These are phyloP conservation scores for Cetoscarus ocellatus DNA, from an alignment of 2,797 vertebrate genomes.

Conservation along the genomic window DNA sequence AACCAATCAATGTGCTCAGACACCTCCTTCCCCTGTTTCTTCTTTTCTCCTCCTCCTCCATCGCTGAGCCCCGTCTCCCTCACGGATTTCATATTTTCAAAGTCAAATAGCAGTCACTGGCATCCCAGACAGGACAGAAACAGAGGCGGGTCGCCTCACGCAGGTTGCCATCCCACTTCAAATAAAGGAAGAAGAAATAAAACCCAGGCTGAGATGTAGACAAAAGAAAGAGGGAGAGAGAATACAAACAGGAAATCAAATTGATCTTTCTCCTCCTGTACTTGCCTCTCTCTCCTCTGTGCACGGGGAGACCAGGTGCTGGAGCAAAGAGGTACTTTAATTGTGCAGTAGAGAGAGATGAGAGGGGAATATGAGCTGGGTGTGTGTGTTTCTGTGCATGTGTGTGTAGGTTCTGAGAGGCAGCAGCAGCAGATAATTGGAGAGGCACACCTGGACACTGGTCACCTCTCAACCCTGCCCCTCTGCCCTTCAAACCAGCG, in stretches of 20 bases:
- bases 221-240: conserved; percentile 28
- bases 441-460: conserved; percentile 75
- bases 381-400: conserved; percentile 24
- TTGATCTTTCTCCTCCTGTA: conserved; percentile 47
- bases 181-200: conserved; percentile 30
- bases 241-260: conserved; percentile 61
- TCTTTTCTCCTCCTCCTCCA: conserved; percentile 11
- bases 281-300: conserved; percentile 21
- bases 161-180: conserved; percentile 49
- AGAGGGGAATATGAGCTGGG: conserved; percentile 44
- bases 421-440: conserved; percentile 76
- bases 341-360: conserved; percentile 67
- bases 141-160: not conserved
- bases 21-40: conserved; percentile 16
- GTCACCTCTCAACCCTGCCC: conserved; percentile 76
- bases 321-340: conserved; percentile 63
- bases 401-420: conserved; percentile 42
- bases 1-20: conserved; percentile 44
- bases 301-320: conserved; percentile 71
- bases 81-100: conserved; percentile 59
- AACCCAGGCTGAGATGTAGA: conserved; percentile 36
- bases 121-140: conserved; percentile 40
- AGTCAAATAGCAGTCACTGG: conserved; percentile 62
- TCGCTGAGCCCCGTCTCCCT: conserved; percentile 10
- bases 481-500: conserved; percentile 70